A percentile compares a stretch with the other conserved stretches of the same genome.
Evolutionary conservation across 2,888 invertebrate species (phyloP).

Genomic region (Sinelater perroti): DNA sequence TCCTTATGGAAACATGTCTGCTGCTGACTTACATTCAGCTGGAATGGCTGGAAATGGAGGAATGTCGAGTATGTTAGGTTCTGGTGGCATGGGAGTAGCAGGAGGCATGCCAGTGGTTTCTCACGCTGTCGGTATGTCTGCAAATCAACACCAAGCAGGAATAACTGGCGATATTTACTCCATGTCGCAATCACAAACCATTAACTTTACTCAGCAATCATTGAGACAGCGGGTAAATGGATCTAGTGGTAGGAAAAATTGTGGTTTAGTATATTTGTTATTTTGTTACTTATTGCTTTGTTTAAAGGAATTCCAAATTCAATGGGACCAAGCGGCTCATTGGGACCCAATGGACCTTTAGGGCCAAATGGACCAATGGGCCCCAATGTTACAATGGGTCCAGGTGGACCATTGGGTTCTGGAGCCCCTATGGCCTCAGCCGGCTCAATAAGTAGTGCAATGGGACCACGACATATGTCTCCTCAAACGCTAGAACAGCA

Average conservation of each 20-base stretch:
- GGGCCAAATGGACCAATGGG: constrained; percentile 29
- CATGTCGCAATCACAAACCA: constrained; percentile 84
- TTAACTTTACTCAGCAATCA: constrained; percentile 82
- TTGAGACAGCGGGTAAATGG: constrained; percentile 66
- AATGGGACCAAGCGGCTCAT: constrained; percentile 47
- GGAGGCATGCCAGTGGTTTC: constrained; percentile 31
- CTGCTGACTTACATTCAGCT: constrained; percentile 23
- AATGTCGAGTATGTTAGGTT: constrained; percentile 42
- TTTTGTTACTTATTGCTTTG: neutral
- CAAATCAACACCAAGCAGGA: constrained; percentile 51
- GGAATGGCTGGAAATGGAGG: constrained; percentile 41
- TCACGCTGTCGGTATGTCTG: constrained; percentile 40
- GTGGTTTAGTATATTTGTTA: neutral
- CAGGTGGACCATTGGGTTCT: constrained; percentile 43
- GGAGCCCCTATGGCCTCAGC: constrained; percentile 33
- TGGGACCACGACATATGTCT: constrained; percentile 47
- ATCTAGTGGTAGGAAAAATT: constrained; percentile 46
- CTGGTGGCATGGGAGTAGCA: constrained; percentile 23
- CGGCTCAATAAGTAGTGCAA: constrained; percentile 38
- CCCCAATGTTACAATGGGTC: constrained; percentile 43
- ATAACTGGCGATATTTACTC: constrained; percentile 71
- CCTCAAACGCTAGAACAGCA: constrained; percentile 57
- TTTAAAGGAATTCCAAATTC: constrained; percentile 42
- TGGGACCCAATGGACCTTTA: constrained; percentile 44
- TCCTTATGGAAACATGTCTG: constrained; percentile 33